Percentiles rank a stretch among this genome's conserved stretches.
Evolutionary conservation across 2,888 invertebrate species (phyloP).

Genomic region (Rhamnusium bicolor): DNA sequence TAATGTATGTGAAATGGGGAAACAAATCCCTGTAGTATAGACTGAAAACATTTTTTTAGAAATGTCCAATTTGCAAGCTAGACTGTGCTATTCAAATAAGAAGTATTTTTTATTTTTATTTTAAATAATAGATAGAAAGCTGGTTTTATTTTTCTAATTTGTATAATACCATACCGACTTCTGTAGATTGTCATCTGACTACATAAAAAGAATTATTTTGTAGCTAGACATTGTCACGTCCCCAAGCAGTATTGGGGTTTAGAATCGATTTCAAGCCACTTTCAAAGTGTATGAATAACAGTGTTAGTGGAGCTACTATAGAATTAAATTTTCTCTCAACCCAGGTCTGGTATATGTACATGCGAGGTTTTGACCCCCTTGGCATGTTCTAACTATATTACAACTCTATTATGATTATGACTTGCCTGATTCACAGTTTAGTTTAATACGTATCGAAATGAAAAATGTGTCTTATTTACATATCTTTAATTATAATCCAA

Average conservation of each 20-base stretch:
- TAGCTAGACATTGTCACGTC: neutral
- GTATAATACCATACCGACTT: too few species aligned
- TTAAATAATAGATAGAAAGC: too few species aligned
- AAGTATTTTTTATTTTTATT: too few species aligned
- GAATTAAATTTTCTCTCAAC: slow-evolving; percentile 53
- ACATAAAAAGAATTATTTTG: neutral
- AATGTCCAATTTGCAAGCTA: too few species aligned
- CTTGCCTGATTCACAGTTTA: slow-evolving; percentile 52
- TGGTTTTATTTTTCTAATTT: too few species aligned
- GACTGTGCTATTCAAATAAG: too few species aligned
- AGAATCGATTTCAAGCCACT: slow-evolving; percentile 36
- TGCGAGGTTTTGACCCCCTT: slow-evolving; percentile 55
- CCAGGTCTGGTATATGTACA: slow-evolving; percentile 46
- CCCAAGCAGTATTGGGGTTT: neutral
- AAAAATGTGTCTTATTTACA: slow-evolving; percentile 12
- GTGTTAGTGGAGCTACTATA: slow-evolving; percentile 53
- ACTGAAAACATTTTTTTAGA: too few species aligned
- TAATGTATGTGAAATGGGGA: too few species aligned
- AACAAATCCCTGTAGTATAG: too few species aligned
- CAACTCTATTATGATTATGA: slow-evolving; percentile 64
- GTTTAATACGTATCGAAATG: slow-evolving; percentile 49
- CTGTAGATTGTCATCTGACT: too few species aligned
- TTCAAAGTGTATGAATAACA: slow-evolving; percentile 49
- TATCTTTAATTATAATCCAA: slow-evolving; percentile 9
- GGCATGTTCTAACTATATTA: slow-evolving; percentile 63